These are phyloP conservation scores for Acipenser transmontanus DNA, from an alignment of 2,797 vertebrate genomes.

Conservation along the genomic window DNA sequence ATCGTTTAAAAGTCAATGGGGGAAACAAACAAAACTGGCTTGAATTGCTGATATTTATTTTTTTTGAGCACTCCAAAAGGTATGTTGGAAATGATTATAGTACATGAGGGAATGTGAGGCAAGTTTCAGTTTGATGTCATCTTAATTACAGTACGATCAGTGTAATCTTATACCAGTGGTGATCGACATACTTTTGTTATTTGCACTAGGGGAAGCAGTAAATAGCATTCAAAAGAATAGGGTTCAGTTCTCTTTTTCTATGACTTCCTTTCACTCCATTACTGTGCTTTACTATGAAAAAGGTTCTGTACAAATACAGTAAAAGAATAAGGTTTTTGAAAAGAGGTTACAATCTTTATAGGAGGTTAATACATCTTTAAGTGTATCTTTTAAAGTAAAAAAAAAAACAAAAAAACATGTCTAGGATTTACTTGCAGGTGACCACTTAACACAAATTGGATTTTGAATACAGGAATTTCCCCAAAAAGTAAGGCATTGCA, in stretches of 20 bases:
- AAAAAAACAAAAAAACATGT: too few species aligned
- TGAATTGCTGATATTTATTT: slow-evolving; percentile 70
- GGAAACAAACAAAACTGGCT: slow-evolving; percentile 81
- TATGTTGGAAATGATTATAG: slow-evolving; percentile 32
- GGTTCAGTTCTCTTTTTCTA: not conserved
- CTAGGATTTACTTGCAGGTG: too few species aligned
- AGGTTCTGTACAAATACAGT: too few species aligned
- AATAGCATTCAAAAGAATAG: not conserved
- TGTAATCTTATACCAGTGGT: not conserved
- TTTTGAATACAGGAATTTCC: too few species aligned
- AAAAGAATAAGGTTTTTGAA: too few species aligned
- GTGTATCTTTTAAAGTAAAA: too few species aligned
- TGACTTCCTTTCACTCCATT: not conserved
- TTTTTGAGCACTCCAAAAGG: slow-evolving; percentile 55
- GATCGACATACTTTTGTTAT: slow-evolving; percentile 21
- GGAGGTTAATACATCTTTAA: too few species aligned
- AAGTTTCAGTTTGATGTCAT: slow-evolving; percentile 27
- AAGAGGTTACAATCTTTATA: too few species aligned
- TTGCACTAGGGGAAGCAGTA: slow-evolving; percentile 1
- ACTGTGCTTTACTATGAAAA: too few species aligned
- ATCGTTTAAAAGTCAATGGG: slow-evolving; percentile 81
- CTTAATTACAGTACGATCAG: slow-evolving; percentile 20
- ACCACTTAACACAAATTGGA: too few species aligned
- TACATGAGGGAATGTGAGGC: slow-evolving; percentile 3
- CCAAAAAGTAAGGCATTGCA: too few species aligned